Evolutionary conservation across 2,888 invertebrate species (phyloP).

Genomic region (Girardia tigrina): DNA sequence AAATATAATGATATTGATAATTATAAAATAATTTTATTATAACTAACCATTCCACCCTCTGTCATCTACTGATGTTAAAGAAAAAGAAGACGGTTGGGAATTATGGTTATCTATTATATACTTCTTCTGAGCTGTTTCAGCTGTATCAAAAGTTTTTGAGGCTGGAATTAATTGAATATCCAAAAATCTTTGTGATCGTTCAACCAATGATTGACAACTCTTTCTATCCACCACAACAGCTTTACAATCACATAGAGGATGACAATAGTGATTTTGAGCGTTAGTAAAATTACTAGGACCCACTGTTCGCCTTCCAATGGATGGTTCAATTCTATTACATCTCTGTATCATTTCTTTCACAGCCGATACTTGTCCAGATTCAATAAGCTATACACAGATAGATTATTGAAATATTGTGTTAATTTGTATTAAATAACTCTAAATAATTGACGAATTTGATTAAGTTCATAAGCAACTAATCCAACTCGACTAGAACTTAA

Average conservation of each 20-base stretch:
- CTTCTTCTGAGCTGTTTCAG: background rate
- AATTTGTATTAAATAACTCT: background rate
- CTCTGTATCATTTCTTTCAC: background rate
- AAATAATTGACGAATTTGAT: constrained; percentile 1
- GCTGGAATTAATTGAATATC: background rate
- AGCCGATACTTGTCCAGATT: background rate
- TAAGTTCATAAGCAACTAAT: background rate
- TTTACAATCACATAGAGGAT: constrained; percentile 4
- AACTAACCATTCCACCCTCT: constrained; percentile 25
- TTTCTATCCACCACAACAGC: background rate
- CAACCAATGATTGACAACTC: background rate
- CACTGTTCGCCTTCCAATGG: background rate
- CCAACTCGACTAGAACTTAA: background rate
- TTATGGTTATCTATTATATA: background rate
- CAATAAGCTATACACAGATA: background rate
- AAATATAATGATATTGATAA: no score
- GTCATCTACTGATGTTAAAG: background rate
- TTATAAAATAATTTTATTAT: no score
- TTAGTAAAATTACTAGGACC: constrained; percentile 8
- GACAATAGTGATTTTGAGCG: background rate
- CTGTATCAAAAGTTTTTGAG: background rate
- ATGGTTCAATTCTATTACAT: background rate
- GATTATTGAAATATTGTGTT: background rate
- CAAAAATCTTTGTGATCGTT: background rate
- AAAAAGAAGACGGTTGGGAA: background rate